Percentiles rank a stretch among this genome's conserved stretches.
Conservation (phyloP, 2,888 invertebrate species). For the Fissipunctia ypsillon region DNA sequence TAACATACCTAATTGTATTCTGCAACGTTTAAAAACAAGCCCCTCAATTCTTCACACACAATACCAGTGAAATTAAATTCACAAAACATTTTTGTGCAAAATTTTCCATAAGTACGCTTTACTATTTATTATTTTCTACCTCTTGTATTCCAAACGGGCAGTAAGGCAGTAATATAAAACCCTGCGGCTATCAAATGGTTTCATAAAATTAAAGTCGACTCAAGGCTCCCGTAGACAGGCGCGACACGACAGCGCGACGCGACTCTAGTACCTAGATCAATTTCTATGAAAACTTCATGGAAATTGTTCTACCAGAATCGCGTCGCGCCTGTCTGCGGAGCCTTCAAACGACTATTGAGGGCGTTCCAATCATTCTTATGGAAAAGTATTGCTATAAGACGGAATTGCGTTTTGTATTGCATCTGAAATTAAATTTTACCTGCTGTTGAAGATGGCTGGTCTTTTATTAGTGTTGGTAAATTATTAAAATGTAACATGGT, state of each 20-base stretch:
- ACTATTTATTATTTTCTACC: neutral
- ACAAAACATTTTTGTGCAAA: too few species aligned
- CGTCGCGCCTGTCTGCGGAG: neutral
- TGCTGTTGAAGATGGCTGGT: neutral
- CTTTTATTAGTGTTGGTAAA: neutral
- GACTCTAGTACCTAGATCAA: too few species aligned
- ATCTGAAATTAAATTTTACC: constrained; percentile 9
- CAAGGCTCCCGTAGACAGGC: neutral
- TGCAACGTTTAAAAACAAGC: neutral
- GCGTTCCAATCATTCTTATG: constrained; percentile 49
- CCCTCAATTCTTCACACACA: neutral
- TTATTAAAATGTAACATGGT: too few species aligned
- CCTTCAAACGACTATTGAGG: constrained; percentile 15
- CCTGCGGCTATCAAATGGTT: constrained; percentile 42
- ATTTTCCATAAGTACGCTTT: neutral
- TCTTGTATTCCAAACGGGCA: constrained; percentile 17
- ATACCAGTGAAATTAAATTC: too few species aligned
- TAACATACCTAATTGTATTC: neutral
- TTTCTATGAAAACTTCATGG: too few species aligned
- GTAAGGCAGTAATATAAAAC: constrained; percentile 37
- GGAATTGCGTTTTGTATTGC: constrained; percentile 17
- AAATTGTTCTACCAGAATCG: neutral
- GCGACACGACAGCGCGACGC: neutral
- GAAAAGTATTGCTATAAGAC: constrained; percentile 6
- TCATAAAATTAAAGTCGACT: constrained; percentile 36